phyloP scores from a whole-genome alignment of 2,113 vertebrate species.

The Ifrita kowaldi region DNA sequence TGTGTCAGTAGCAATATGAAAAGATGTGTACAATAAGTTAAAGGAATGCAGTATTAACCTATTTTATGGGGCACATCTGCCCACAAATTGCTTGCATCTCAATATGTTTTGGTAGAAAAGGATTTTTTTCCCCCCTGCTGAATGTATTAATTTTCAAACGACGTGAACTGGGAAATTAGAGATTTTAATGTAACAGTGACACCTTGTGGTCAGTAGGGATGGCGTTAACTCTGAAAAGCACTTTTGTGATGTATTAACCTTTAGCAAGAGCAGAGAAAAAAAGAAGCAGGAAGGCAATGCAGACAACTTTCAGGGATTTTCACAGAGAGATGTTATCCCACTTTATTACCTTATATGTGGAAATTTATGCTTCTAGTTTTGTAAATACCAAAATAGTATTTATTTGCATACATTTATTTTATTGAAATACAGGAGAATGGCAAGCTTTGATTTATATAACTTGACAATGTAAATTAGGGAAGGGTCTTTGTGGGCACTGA shows the following conservation, averaged over 20 bases:
- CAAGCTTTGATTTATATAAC: background rate
- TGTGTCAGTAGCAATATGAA: constrained; percentile 42
- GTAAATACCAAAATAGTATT: background rate
- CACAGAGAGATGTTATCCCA: background rate
- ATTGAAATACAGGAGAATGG: background rate
- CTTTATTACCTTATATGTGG: background rate
- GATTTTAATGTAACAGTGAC: constrained; percentile 61
- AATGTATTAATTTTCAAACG: background rate
- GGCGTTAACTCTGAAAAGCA: background rate
- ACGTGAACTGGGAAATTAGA: background rate
- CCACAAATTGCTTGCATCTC: constrained; percentile 15
- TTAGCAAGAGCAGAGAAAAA: background rate
- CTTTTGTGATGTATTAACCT: background rate
- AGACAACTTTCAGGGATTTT: background rate
- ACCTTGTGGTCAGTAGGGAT: constrained; percentile 61
- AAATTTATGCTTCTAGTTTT: background rate
- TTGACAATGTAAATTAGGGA: background rate
- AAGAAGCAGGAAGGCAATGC: background rate
- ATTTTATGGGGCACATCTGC: background rate
- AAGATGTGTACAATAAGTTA: background rate
- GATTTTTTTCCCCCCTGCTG: fast-evolving
- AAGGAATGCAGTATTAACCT: background rate
- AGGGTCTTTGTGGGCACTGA: background rate
- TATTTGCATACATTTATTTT: background rate
- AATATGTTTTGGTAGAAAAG: background rate